Evolutionary conservation across 2,888 invertebrate species (phyloP).

Genomic region (Eledona agricola): DNA sequence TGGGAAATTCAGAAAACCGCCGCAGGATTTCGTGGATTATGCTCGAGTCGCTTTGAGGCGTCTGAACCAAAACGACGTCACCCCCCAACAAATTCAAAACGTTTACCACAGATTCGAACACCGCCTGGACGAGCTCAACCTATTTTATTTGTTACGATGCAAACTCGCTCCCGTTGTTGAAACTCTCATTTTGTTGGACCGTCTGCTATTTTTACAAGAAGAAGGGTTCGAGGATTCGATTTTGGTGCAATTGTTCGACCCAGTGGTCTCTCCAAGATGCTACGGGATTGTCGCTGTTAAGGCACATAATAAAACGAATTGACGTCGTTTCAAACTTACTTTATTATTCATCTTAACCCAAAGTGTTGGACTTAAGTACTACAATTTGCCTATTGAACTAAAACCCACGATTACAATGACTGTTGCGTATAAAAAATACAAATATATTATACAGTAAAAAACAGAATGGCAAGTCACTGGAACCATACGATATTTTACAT

Average conservation of each 20-base stretch:
- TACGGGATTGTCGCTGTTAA: slow-evolving; percentile 77
- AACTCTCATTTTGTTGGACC: slow-evolving; percentile 81
- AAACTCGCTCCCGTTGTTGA: slow-evolving; percentile 84
- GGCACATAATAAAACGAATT: slow-evolving; percentile 6
- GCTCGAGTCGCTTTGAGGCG: slow-evolving; percentile 72
- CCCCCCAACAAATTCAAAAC: slow-evolving; percentile 61
- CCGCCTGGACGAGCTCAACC: slow-evolving; percentile 69
- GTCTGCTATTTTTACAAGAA: slow-evolving; percentile 79
- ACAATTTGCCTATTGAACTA: too few relatives aligned
- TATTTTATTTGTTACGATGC: slow-evolving; percentile 81
- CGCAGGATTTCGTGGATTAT: slow-evolving; percentile 74
- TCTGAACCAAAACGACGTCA: slow-evolving; percentile 65
- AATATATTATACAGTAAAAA: slow-evolving; percentile 2
- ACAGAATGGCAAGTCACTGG: slow-evolving; percentile 7
- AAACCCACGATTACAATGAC: slow-evolving; percentile 7
- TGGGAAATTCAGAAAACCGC: slow-evolving; percentile 65
- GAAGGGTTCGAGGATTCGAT: slow-evolving; percentile 67
- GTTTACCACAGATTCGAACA: slow-evolving; percentile 59
- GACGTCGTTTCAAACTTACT: too few relatives aligned
- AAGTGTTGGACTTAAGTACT: slow-evolving; percentile 22
- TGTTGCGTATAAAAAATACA: slow-evolving; percentile 18
- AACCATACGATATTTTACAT: slow-evolving; percentile 15
- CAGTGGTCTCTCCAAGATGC: slow-evolving; percentile 83
- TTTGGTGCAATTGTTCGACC: slow-evolving; percentile 84
- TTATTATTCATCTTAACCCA: too few relatives aligned